A percentile compares a stretch with the other conserved stretches of the same genome.
phyloP scores from a whole-genome alignment of 2,113 vertebrate genomes.

The Nyctibius bracteatus region DNA sequence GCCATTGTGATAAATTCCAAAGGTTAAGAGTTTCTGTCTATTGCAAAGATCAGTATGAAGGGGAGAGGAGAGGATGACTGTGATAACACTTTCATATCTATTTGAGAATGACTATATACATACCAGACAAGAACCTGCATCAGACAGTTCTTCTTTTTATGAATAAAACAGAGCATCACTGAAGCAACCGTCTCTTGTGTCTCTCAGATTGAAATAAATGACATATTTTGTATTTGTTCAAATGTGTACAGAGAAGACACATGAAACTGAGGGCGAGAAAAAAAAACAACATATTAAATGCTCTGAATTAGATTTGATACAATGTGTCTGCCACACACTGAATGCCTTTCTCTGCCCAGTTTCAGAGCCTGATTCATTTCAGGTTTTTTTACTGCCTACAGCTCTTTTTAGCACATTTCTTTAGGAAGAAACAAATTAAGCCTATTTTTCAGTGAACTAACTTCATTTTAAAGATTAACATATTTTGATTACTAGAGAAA shows the following conservation, averaged over 20 bases:
- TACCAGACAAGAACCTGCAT: slow-evolving; percentile 19
- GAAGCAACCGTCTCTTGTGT: neutral
- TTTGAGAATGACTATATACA: slow-evolving; percentile 11
- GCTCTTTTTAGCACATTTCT: neutral
- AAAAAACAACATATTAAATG: neutral
- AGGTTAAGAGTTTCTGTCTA: slow-evolving; percentile 46
- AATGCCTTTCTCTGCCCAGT: neutral
- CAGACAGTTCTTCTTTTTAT: neutral
- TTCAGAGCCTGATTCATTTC: neutral
- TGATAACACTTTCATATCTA: slow-evolving; percentile 30
- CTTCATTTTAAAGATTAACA: neutral
- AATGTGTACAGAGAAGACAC: slow-evolving; percentile 7
- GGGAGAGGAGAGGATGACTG: neutral
- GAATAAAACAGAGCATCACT: neutral
- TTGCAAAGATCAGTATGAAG: slow-evolving; percentile 45
- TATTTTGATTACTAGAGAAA: neutral
- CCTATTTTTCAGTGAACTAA: neutral
- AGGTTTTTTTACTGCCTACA: neutral
- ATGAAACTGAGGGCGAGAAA: neutral
- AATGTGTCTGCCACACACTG: neutral
- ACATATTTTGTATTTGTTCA: slow-evolving; percentile 18
- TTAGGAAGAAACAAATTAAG: neutral
- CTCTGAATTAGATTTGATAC: neutral
- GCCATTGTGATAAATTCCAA: slow-evolving; percentile 39
- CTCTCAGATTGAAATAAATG: neutral